Conservation (phyloP, 2,888 invertebrate genomes). For the Plebejus anna region DNA sequence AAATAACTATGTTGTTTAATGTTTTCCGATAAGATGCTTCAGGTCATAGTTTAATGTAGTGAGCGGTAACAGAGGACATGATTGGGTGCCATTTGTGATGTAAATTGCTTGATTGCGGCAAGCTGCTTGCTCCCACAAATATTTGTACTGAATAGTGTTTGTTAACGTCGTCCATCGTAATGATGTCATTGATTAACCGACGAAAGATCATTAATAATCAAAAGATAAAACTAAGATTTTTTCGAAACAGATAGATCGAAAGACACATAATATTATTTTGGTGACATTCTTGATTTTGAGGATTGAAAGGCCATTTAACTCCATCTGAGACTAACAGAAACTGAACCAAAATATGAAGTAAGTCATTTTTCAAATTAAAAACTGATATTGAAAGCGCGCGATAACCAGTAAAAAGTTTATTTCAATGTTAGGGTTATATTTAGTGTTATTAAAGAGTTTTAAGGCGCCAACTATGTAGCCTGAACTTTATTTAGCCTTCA, state of each 20-base stretch:
- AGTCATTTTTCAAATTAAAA: too few species aligned
- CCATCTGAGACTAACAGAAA: too few species aligned
- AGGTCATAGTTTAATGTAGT: neutral
- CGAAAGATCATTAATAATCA: neutral
- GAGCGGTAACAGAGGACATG: neutral
- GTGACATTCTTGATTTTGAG: too few species aligned
- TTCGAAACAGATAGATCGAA: too few species aligned
- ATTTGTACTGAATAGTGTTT: constrained; percentile 18
- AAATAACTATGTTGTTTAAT: neutral
- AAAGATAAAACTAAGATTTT: neutral
- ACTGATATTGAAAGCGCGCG: too few species aligned
- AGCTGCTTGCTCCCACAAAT: constrained; percentile 12
- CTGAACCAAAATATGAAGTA: too few species aligned
- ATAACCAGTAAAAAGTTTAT: too few species aligned
- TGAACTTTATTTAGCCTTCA: neutral
- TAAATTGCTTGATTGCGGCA: constrained; percentile 15
- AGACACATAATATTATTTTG: too few species aligned
- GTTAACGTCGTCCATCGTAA: neutral
- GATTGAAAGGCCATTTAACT: too few species aligned
- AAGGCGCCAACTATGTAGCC: neutral
- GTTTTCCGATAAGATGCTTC: neutral
- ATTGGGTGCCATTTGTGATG: constrained; percentile 10
- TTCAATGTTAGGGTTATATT: neutral
- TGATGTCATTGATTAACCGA: neutral
- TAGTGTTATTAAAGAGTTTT: neutral